phyloP scores from a whole-genome alignment of 2,113 vertebrate species.

The Herpetotheres cachinnans region DNA sequence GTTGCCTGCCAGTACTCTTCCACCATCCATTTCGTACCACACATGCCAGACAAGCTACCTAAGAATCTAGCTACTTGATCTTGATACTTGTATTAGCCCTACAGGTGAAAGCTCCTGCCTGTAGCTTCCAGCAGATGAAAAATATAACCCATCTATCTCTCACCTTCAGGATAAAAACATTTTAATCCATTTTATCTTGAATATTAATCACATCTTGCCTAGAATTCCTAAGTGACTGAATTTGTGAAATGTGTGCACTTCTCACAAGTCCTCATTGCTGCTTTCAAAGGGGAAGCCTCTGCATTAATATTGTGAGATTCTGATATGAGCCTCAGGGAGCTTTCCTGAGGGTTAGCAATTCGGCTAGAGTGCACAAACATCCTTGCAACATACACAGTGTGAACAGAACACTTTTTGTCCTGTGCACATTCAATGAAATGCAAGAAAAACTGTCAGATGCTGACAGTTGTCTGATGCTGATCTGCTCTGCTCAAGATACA shows the following conservation, averaged over 20 bases:
- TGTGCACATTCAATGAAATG: neutral
- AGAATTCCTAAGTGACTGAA: constrained; percentile 5
- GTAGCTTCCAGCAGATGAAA: constrained; percentile 4
- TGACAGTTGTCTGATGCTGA: neutral
- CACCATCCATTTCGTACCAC: neutral
- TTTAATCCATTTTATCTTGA: constrained; percentile 7
- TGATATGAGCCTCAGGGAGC: neutral
- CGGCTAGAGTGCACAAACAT: neutral
- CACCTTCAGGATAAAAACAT: neutral
- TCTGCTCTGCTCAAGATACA: neutral
- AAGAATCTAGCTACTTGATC: neutral
- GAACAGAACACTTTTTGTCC: neutral
- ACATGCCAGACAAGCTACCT: neutral
- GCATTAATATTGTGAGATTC: neutral
- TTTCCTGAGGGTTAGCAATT: neutral
- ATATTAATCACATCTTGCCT: neutral
- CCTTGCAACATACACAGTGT: neutral
- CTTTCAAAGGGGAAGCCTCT: neutral
- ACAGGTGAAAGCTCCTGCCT: neutral
- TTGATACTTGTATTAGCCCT: neutral
- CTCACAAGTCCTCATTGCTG: neutral
- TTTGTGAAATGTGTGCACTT: neutral
- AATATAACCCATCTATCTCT: neutral
- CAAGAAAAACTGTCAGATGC: neutral
- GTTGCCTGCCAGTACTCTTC: neutral